Base-by-base conservation (phyloP, 2,888 invertebrate species). In the Rhamnusium bicolor region DNA sequence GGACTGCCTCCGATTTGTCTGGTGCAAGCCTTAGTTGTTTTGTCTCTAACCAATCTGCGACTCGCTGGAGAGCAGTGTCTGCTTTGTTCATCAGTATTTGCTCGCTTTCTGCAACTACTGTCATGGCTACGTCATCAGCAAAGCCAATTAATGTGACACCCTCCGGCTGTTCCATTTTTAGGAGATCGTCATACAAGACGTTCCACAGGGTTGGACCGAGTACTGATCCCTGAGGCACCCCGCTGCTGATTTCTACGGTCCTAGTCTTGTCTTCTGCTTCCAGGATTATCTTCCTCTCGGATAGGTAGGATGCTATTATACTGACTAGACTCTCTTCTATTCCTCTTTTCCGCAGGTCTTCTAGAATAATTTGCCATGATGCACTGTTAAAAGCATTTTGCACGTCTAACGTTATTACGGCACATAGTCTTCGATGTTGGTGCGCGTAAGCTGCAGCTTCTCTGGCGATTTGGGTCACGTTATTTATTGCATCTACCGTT, bases 291-390 rank as follows among this genome's bases (percentile, higher is more conserved):
- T 32, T 32, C 8, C 29, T 32, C 8, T 7, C 1, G 1, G 5
- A 32, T 32, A 69, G 58, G 29, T 72, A 69, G 5, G 65, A 73
- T n/a, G 63, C 71, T 16, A 71, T 58, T 14, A 75, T 51, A 21
- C 27, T 71, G 1, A 75, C 47, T 1, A 75, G 61, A 12, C 65
- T 58, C n/a, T 63, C 49, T 1, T 69, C 63, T 18, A 75, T 63
- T n/a, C 46, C 51, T 60, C 63, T 71, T 16, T 16, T 67, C 1
- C 12, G 1, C 19, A 75, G 14, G 10, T 53, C 46, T 2, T 71
- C 27, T 7, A 74, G 58, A 4, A 74, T 69, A 6, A 21, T 7
- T 46, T 63, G 29, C 69, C 67, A 75, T 1, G n/a, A n/a, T n/a
- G n/a, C n/a, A n/a, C n/a, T n/a, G n/a, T 54, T 21, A 24, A 67